Evolutionary conservation across 92 coral and sea anemone genomes (phyloP), one percentile per base, ranked within the genome.

Genomic region (Palythoa grandiflora): DNA sequence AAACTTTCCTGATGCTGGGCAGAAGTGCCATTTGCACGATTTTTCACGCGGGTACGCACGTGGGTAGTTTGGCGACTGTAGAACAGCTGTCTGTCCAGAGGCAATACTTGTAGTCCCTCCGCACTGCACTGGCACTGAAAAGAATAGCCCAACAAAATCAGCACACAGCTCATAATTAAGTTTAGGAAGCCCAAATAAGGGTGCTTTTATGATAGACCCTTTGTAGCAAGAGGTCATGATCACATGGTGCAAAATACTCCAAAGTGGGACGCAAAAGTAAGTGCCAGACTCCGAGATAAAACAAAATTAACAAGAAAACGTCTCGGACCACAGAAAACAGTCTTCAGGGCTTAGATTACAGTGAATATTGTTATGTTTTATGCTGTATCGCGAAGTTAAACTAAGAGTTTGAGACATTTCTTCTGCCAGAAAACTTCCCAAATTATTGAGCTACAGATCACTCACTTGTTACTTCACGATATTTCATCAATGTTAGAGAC

Each of bases 51-150:
- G 85, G 21, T 80, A 80, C 6, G 55, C 51, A 39, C 72, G 36
- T 38, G 85, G 85, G 38, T 63, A 80, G 51, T 80, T 80, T 80
- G 85, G 85, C 3, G 85, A 60, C 51, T 80, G 73, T 3, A 80
- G 51, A 17, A 80, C 51, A 5, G 35, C 10, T 80, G 85, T 63
- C 73, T 80, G 38, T 63, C 85, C 85, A 38, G 38, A 7, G 40
- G 5, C 40, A 6, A 63, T 6, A 20, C 17, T 61, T 13, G 14
- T 39, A 38, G 73, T 9, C 40, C 73, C 85, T 15, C 85, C 85
- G 7, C 85, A 80, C 13, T 80, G 59, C 0, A 40, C 50, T 48
- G 73, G 37, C 1, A 39, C 85, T 80, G 74, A 80, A 80, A 48
- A 12, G 1, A 28, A 63, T 4, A 63, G 4, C 28, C 38, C 2